Conservation (phyloP, 2,113 vertebrate genomes). For the Austrofundulus limnaeus region DNA sequence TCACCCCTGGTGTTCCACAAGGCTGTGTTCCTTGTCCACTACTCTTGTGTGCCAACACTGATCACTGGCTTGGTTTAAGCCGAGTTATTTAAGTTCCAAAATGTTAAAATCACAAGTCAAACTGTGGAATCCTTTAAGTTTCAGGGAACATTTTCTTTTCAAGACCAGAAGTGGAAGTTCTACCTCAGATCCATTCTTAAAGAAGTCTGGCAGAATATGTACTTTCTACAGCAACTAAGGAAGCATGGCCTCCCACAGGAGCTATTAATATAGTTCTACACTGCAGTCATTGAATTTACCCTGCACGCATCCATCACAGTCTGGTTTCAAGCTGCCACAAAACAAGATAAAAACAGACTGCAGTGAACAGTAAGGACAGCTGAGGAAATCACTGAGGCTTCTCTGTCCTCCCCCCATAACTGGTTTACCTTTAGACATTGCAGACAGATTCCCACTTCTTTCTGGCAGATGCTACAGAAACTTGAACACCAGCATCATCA, state of each 20-base stretch:
- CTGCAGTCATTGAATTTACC: constrained; percentile 1
- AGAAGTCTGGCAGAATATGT: neutral
- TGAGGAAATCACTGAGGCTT: neutral
- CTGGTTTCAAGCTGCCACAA: neutral
- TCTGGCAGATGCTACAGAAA: neutral
- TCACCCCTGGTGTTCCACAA: neutral
- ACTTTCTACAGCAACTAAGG: neutral
- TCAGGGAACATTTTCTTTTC: neutral
- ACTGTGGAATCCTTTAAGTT: neutral
- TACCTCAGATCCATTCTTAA: neutral
- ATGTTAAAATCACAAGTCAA: neutral
- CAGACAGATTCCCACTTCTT: neutral
- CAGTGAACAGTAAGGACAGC: neutral
- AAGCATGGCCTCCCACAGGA: constrained; percentile 3
- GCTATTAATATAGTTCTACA: constrained; percentile 3
- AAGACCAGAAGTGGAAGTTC: neutral
- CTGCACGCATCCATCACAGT: constrained; percentile 2
- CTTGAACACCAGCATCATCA: neutral
- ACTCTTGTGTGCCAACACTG: neutral
- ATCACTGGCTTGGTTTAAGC: neutral
- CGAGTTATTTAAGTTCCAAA: neutral
- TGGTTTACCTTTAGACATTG: neutral
- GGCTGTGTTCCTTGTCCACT: neutral
- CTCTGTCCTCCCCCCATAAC: neutral
- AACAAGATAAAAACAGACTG: neutral